A percentile compares a stretch with the other conserved stretches of the same genome.
Conservation (phyloP, 2,113 vertebrate species). For the Coptodon bakossiorum region DNA sequence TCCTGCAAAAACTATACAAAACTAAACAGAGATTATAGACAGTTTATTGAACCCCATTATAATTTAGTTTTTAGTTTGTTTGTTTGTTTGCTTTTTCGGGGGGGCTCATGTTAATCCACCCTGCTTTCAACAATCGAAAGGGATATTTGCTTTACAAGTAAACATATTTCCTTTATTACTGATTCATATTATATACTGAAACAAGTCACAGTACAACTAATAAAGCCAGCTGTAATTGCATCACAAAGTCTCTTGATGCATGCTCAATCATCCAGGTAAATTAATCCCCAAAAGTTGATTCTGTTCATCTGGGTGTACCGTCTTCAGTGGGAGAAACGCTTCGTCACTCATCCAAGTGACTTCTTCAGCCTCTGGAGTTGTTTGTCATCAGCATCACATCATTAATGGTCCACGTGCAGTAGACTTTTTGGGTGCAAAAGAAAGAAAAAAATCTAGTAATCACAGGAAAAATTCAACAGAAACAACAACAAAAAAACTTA, state of each 20-base stretch:
- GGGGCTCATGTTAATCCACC: not conserved
- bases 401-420: not conserved
- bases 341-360: not conserved
- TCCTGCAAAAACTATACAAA: too few species aligned
- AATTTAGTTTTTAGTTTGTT: too few species aligned
- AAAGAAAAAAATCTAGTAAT: not conserved
- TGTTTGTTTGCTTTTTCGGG: too few species aligned
- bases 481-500: not conserved
- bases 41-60: too few species aligned
- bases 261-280: not conserved
- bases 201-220: not conserved
- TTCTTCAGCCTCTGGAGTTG: not conserved
- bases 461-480: not conserved
- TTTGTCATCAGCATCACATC: not conserved
- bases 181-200: not conserved
- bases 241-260: not conserved
- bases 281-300: not conserved
- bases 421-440: not conserved
- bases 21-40: too few species aligned
- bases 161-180: not conserved
- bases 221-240: not conserved
- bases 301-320: not conserved
- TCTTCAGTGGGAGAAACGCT: not conserved
- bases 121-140: not conserved
- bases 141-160: not conserved